phyloP scores from a whole-genome alignment of 2,113 vertebrate species.

The Osmerus mordax region DNA sequence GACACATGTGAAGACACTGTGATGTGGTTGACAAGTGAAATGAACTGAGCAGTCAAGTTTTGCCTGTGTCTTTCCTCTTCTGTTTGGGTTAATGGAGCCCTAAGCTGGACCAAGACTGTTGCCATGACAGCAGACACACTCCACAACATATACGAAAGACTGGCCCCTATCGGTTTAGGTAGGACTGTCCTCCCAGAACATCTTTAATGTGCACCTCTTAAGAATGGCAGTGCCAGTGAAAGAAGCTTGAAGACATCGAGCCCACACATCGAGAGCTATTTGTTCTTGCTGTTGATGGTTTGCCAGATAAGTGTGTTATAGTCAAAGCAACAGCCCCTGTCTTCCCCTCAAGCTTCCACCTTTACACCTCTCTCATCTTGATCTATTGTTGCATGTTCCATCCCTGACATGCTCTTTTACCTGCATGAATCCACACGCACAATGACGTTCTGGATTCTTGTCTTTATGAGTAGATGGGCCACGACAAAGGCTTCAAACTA shows the following conservation, averaged over 20 bases:
- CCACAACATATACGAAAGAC: neutral
- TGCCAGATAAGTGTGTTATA: constrained; percentile 53
- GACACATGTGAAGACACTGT: neutral
- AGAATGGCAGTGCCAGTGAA: constrained; percentile 15
- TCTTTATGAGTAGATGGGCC: constrained; percentile 39
- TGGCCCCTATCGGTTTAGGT: constrained; percentile 37
- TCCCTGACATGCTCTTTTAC: constrained; percentile 47
- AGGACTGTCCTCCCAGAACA: constrained; percentile 33
- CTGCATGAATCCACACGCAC: constrained; percentile 45
- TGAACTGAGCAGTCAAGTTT: neutral
- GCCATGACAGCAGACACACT: constrained; percentile 41
- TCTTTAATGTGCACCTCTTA: constrained; percentile 23
- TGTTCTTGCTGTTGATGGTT: constrained; percentile 48
- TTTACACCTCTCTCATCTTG: constrained; percentile 69
- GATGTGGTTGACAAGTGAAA: neutral
- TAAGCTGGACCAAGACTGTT: constrained; percentile 20
- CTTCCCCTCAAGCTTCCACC: constrained; percentile 38
- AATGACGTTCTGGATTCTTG: constrained; percentile 44
- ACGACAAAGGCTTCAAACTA: constrained; percentile 57
- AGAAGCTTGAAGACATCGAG: constrained; percentile 21
- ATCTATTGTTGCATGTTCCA: constrained; percentile 48
- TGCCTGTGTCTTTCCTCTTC: constrained; percentile 2
- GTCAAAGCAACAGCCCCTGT: constrained; percentile 59
- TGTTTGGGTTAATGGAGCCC: constrained; percentile 8
- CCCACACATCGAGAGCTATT: constrained; percentile 54